These are phyloP conservation scores for Zaprionus gabonicus DNA, from an alignment of 1,140 invertebrate genomes.

Conservation along the genomic window DNA sequence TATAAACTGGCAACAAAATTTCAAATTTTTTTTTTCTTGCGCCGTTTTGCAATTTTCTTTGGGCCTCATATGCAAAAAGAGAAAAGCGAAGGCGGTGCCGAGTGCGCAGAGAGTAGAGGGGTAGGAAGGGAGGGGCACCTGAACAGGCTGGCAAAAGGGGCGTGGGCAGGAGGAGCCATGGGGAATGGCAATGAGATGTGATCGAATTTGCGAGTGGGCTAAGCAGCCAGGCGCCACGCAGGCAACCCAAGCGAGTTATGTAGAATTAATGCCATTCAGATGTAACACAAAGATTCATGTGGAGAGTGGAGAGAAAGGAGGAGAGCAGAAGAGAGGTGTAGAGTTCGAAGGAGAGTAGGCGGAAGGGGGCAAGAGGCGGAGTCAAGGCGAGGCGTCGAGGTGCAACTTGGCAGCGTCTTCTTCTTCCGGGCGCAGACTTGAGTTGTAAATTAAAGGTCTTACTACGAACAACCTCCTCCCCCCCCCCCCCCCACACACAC, in stretches of 20 bases:
- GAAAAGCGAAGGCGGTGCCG: conserved; percentile 32
- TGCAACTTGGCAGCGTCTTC: neutral
- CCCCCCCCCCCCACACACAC: neutral
- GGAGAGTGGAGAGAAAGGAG: neutral
- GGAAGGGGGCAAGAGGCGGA: too few species aligned
- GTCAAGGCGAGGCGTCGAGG: neutral
- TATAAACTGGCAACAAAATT: conserved; percentile 79
- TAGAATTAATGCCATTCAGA: conserved; percentile 24
- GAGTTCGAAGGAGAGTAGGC: neutral
- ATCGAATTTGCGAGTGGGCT: conserved; percentile 32
- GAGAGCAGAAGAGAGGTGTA: neutral
- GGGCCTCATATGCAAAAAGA: conserved; percentile 31
- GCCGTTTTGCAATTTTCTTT: conserved; percentile 37
- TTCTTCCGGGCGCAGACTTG: neutral
- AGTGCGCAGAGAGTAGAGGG: neutral
- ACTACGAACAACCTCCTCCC: neutral
- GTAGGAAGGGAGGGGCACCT: neutral
- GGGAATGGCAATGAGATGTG: conserved; percentile 1
- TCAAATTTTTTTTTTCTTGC: conserved; percentile 39
- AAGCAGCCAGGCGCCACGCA: conserved; percentile 29
- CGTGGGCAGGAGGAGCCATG: neutral
- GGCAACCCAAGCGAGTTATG: conserved; percentile 13
- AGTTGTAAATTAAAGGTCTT: conserved; percentile 4
- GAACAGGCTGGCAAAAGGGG: neutral
- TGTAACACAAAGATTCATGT: conserved; percentile 38